Percentiles rank a stretch among this genome's conserved stretches.
These are phyloP conservation scores for Scaptomyza montana DNA, from an alignment of 1,140 invertebrate species.

Conservation along the genomic window DNA sequence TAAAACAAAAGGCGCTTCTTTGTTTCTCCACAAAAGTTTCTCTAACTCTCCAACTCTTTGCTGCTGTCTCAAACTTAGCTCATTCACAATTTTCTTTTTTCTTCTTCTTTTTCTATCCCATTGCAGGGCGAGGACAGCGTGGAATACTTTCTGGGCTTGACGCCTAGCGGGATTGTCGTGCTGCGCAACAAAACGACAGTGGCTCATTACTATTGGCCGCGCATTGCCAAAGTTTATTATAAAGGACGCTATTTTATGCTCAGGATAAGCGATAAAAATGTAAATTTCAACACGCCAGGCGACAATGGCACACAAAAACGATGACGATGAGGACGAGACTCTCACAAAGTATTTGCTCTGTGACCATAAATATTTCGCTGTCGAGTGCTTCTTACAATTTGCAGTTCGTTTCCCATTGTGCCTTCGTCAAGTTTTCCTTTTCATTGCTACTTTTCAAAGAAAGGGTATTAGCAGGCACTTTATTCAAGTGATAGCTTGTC, in stretches of 20 bases:
- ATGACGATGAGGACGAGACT: slow-evolving; percentile 15
- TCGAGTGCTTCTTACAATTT: slow-evolving; percentile 77
- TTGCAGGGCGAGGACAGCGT: slow-evolving; percentile 97
- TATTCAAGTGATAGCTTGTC: neutral
- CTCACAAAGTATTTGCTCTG: slow-evolving; percentile 42
- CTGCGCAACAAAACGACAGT: slow-evolving; percentile 98
- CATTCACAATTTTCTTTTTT: slow-evolving; percentile 61
- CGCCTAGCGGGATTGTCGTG: slow-evolving; percentile 98
- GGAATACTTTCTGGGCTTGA: slow-evolving; percentile 98
- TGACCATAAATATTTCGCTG: slow-evolving; percentile 70
- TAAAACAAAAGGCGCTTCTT: slow-evolving; percentile 33
- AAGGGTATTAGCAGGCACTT: slow-evolving; percentile 25
- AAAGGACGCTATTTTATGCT: slow-evolving; percentile 98
- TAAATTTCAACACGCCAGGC: slow-evolving; percentile 85
- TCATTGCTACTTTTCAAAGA: slow-evolving; percentile 22
- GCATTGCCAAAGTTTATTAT: slow-evolving; percentile 97
- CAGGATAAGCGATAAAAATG: slow-evolving; percentile 97
- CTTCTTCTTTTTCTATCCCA: slow-evolving; percentile 49
- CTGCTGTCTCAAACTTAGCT: slow-evolving; percentile 31
- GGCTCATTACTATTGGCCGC: slow-evolving; percentile 99
- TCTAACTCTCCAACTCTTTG: slow-evolving; percentile 41
- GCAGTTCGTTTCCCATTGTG: slow-evolving; percentile 66
- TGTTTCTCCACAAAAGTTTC: slow-evolving; percentile 40
- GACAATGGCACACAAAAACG: slow-evolving; percentile 37
- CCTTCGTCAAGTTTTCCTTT: slow-evolving; percentile 29